Conservation (phyloP, 2,113 vertebrate genomes). For the Carlito syrichta region DNA sequence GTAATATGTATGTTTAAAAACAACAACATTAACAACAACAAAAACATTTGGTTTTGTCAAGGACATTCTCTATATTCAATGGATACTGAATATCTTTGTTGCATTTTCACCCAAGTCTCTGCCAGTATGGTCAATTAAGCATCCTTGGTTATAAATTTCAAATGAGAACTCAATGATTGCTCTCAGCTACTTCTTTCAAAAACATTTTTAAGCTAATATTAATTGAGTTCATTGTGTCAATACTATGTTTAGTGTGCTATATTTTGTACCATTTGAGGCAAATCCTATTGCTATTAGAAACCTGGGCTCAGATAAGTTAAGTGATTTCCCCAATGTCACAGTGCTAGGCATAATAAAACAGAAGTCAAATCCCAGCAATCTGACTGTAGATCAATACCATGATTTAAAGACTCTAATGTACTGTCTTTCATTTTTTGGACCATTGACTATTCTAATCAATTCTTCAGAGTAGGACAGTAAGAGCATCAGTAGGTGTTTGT, state of each 20-base stretch:
- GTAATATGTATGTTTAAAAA: neutral
- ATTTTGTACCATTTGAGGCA: neutral
- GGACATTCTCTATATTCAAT: neutral
- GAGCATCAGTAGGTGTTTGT: neutral
- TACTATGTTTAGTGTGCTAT: neutral
- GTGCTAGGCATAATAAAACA: neutral
- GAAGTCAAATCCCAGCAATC: neutral
- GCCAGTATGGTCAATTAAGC: neutral
- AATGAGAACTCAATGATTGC: neutral
- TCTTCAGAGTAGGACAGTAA: neutral
- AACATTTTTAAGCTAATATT: neutral
- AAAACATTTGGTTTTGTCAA: neutral
- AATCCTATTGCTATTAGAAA: neutral
- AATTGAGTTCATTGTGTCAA: neutral
- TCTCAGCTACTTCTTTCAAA: neutral
- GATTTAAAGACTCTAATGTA: neutral
- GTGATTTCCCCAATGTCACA: neutral
- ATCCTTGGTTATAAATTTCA: neutral
- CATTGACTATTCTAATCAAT: neutral
- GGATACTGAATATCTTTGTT: neutral
- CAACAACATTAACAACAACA: too few species aligned
- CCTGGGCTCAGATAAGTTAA: neutral
- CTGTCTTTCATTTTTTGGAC: neutral
- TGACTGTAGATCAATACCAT: neutral
- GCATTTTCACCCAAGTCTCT: neutral